Percentiles rank a stretch among this genome's conserved stretches.
These are phyloP conservation scores for Urocitellus parryii DNA, from an alignment of 2,113 vertebrate genomes.

Conservation along the genomic window DNA sequence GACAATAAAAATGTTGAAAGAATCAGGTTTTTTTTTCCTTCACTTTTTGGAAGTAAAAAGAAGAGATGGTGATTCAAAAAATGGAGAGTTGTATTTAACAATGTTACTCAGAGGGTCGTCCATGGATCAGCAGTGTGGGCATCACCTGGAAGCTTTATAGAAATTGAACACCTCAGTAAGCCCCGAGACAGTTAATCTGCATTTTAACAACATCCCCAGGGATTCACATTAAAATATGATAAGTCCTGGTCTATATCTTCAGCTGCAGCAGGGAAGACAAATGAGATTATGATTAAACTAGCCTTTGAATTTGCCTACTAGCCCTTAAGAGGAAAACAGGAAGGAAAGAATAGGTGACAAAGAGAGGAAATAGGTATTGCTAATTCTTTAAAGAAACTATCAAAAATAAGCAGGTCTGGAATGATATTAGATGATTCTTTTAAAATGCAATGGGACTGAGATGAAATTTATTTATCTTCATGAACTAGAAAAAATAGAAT, in stretches of 20 bases:
- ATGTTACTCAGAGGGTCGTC: neutral
- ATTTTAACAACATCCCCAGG: neutral
- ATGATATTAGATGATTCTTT: neutral
- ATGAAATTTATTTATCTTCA: conserved; percentile 39
- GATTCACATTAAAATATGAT: neutral
- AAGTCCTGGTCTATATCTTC: neutral
- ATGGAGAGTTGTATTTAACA: neutral
- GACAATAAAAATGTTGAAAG: neutral
- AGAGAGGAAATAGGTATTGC: neutral
- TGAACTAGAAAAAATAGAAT: neutral
- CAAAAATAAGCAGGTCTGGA: neutral
- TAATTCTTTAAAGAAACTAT: conserved; percentile 2
- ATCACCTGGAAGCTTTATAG: neutral
- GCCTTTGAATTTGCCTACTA: neutral
- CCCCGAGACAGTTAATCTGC: neutral
- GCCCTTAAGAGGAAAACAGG: neutral
- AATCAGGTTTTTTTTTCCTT: neutral
- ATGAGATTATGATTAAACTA: neutral
- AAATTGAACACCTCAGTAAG: neutral
- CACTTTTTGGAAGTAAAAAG: neutral
- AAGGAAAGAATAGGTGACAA: neutral
- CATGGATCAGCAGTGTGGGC: neutral
- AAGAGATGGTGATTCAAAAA: neutral
- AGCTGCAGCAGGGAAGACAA: neutral
- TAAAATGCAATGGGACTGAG: neutral